Percentiles rank a stretch among this genome's conserved stretches.
Evolutionary conservation across 2,113 vertebrate genomes (phyloP).

Genomic region (Cyanoderma ruficeps): DNA sequence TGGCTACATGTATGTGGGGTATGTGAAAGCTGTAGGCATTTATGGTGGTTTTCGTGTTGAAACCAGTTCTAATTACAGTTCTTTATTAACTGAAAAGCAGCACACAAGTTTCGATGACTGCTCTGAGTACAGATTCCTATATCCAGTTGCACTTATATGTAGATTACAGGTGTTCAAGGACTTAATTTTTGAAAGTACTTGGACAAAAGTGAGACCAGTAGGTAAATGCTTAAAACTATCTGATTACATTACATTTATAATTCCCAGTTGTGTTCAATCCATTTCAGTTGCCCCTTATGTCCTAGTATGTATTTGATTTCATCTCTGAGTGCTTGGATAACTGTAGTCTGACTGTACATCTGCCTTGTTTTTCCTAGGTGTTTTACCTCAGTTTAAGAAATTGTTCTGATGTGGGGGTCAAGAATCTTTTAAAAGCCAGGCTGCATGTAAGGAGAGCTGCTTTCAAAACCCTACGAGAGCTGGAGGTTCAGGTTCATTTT

Average conservation of each 20-base stretch:
- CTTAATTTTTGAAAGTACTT: background rate
- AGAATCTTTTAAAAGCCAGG: background rate
- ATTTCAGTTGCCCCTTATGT: background rate
- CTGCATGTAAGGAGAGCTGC: background rate
- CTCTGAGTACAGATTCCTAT: background rate
- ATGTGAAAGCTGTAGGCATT: background rate
- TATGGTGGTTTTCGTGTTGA: background rate
- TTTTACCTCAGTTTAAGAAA: background rate
- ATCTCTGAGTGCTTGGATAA: background rate
- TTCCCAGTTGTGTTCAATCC: background rate
- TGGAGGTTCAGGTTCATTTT: background rate
- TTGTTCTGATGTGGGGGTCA: background rate
- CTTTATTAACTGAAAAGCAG: background rate
- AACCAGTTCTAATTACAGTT: background rate
- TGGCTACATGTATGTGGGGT: background rate
- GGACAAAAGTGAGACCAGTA: background rate
- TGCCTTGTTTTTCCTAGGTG: background rate
- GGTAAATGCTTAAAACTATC: background rate
- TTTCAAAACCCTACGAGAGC: background rate
- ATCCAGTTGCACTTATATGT: background rate
- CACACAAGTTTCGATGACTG: background rate
- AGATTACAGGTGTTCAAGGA: background rate
- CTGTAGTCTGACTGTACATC: background rate
- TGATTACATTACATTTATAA: background rate
- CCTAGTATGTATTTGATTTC: background rate